Evolutionary conservation across 2,113 vertebrate genomes (phyloP), one percentile per base, ranked within the genome.

Genomic region (Rhizomys pruinosus): DNA sequence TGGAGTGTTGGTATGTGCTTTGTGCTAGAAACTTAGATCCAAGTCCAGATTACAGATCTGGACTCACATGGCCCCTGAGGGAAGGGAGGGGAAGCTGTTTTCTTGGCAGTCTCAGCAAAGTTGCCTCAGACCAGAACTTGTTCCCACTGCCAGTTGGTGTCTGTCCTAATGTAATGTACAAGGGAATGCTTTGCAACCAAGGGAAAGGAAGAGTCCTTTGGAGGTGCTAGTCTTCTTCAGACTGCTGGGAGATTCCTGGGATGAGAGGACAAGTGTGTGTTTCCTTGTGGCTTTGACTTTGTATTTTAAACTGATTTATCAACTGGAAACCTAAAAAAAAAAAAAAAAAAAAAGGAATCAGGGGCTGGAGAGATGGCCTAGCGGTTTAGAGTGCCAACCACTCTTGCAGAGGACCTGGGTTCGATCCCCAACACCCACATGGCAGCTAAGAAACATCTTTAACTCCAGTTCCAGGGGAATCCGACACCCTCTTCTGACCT

Each of bases 221-320:
- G 23, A 55, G 37, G 15, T 59, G 32, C 77, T 86, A 89, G 0
- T 74, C 7, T 87, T 80, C 77, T 89, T 77, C 76, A 90, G 84
- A 82, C 29, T 57, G 10, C 79, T 91, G 57, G 27, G 39, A 92
- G 61, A 78, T 4, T 47, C 57, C 63, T 37, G 55, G 59, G 87
- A 69, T 80, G 63, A n/a, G 57, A 77, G 19, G 55, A 42, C 37
- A 42, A 42, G 13, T 6, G 34, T 66, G 39, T 34, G 39, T 78
- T 11, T 84, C 15, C 66, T 23, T 63, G n/a, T 69, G 71, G 19
- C 79, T 94, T 89, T 87, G 84, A 66, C 76, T 96, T 72, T 85
- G 34, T 78, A 42, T 84, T 94, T 89, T 77, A 86, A 94, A 82
- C 10, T 47, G 85, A 64, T 20, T 76, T 79, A 32, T 71, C 81